Percentiles rank a stretch among this genome's conserved stretches.
Evolutionary conservation across 2,888 invertebrate species (phyloP).

Genomic region (Macaria notata): DNA sequence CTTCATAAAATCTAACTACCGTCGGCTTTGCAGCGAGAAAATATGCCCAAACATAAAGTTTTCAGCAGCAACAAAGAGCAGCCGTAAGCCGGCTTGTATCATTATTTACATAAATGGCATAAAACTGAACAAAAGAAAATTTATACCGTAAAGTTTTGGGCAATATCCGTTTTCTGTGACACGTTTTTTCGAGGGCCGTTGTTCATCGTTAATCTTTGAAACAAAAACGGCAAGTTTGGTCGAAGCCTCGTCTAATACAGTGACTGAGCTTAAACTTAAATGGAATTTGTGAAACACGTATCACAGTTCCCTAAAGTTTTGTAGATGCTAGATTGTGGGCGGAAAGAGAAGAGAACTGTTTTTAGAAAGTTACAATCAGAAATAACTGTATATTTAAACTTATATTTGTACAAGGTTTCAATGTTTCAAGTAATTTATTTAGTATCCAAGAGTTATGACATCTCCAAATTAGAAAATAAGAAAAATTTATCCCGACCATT

Average conservation of each 20-base stretch:
- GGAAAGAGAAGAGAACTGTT: too few species aligned
- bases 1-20: conserved; percentile 20
- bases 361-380: too few species aligned
- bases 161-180: conserved; percentile 76
- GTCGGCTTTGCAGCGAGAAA: conserved; percentile 13
- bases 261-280: neutral
- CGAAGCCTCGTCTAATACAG: conserved; percentile 25
- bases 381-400: too few species aligned
- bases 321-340: too few species aligned
- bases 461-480: too few species aligned
- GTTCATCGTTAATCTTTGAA: conserved; percentile 80
- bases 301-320: too few species aligned
- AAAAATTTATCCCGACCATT: too few species aligned
- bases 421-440: too few species aligned
- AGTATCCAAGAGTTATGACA: too few species aligned
- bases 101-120: conserved; percentile 67
- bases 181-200: conserved; percentile 74
- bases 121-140: conserved; percentile 67
- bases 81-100: conserved; percentile 57
- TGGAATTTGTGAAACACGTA: too few species aligned
- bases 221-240: conserved; percentile 76
- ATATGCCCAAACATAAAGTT: conserved; percentile 18
- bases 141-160: conserved; percentile 71
- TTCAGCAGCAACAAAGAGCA: conserved; percentile 32
- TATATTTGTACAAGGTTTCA: too few species aligned